These are phyloP conservation scores for Bubalus kerabau DNA, from an alignment of 2,113 vertebrate genomes.

Conservation along the genomic window DNA sequence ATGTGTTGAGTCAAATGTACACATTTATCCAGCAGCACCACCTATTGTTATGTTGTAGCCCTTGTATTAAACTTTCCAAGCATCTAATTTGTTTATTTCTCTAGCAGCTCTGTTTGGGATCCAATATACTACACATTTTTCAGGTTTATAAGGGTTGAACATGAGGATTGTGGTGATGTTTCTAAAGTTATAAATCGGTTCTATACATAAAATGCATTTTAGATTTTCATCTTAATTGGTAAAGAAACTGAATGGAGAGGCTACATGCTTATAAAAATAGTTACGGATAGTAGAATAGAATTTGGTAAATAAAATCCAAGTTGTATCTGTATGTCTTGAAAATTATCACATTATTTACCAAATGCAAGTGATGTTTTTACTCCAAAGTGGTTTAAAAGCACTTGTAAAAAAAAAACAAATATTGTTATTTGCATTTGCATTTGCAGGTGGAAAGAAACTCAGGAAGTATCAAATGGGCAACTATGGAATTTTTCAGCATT, in stretches of 20 bases:
- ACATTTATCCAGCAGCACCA: conserved; percentile 31
- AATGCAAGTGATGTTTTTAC: background rate
- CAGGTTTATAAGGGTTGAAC: background rate
- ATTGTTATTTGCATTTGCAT: background rate
- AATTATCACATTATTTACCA: background rate
- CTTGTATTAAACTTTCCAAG: background rate
- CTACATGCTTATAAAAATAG: background rate
- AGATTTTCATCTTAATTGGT: background rate
- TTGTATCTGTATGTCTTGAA: background rate
- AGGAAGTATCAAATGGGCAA: background rate
- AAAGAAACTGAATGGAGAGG: background rate
- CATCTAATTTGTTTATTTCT: background rate
- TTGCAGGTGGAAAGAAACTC: conserved; percentile 21
- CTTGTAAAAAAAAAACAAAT: background rate
- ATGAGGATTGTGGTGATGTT: background rate
- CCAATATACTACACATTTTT: background rate
- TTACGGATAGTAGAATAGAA: background rate
- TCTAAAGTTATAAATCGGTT: background rate
- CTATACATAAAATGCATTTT: background rate
- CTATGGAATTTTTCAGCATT: background rate
- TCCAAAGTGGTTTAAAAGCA: background rate
- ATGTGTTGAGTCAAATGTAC: background rate
- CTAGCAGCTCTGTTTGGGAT: background rate
- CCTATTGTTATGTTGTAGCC: conserved; percentile 32
- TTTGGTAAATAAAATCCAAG: background rate